Evolutionary conservation across 2,888 invertebrate species (phyloP).

Genomic region (Galerucella pusilla): DNA sequence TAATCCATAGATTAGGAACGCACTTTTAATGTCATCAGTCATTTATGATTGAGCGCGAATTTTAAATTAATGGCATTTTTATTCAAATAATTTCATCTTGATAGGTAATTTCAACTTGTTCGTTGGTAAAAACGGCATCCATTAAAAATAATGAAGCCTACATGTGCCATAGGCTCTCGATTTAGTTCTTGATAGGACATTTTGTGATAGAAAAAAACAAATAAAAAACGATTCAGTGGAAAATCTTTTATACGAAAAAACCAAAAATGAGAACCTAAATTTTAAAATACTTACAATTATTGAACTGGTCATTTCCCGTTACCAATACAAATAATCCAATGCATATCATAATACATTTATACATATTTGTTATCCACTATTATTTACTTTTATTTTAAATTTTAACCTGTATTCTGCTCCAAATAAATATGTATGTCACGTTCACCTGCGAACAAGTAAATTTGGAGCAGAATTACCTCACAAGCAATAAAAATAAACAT

Average conservation of each 20-base stretch:
- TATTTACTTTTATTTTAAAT: neutral
- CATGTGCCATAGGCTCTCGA: too few species aligned
- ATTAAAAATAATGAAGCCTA: too few species aligned
- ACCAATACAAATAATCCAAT: slow-evolving; percentile 26
- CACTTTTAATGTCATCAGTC: too few species aligned
- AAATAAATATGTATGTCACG: slow-evolving; percentile 33
- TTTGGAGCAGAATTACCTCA: slow-evolving; percentile 45
- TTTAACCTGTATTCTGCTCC: slow-evolving; percentile 38
- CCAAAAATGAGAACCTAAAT: too few species aligned
- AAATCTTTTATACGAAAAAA: too few species aligned
- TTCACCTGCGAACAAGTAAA: slow-evolving; percentile 32
- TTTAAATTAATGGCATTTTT: too few species aligned
- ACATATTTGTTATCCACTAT: slow-evolving; percentile 6
- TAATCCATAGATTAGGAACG: too few species aligned
- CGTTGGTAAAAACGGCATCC: too few species aligned
- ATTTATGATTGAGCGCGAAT: too few species aligned
- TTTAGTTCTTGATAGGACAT: too few species aligned
- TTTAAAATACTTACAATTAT: slow-evolving; percentile 56
- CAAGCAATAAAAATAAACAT: slow-evolving; percentile 39
- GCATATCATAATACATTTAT: neutral
- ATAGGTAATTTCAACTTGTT: too few species aligned
- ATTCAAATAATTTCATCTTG: too few species aligned
- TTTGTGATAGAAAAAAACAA: neutral
- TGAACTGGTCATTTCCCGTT: slow-evolving; percentile 44
- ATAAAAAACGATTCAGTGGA: neutral